phyloP scores from a whole-genome alignment of 2,797 vertebrate genomes.

The Pangasius mekongensis region DNA sequence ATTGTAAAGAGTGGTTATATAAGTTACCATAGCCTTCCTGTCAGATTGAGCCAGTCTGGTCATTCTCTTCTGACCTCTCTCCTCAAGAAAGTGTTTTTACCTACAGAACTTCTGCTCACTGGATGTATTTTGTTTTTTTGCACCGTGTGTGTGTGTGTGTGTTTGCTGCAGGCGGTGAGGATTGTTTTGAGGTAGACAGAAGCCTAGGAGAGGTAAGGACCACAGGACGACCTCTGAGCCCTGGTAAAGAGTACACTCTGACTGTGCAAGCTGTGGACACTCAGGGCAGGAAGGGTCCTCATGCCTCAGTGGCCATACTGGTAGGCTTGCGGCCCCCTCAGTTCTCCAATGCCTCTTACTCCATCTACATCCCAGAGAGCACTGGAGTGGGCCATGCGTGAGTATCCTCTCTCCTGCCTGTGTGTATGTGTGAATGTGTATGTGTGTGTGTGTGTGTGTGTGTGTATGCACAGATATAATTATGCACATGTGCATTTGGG shows the following conservation, averaged over 20 bases:
- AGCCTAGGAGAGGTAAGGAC: slow-evolving; percentile 81
- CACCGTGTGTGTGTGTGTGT: not conserved
- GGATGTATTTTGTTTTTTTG: not conserved
- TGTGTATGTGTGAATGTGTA: slow-evolving; percentile 14
- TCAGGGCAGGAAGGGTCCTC: slow-evolving; percentile 72
- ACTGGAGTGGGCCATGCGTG: slow-evolving; percentile 77
- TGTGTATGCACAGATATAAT: slow-evolving; percentile 2
- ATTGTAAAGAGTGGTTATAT: not conserved
- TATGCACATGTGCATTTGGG: slow-evolving; percentile 8
- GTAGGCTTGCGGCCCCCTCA: slow-evolving; percentile 83
- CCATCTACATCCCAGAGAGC: slow-evolving; percentile 80
- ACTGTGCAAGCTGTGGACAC: slow-evolving; percentile 80
- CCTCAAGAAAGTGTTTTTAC: not conserved
- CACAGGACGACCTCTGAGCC: slow-evolving; percentile 78
- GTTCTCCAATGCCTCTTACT: slow-evolving; percentile 86
- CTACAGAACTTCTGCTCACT: not conserved
- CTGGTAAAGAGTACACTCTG: slow-evolving; percentile 83
- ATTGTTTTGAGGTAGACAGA: slow-evolving; percentile 81
- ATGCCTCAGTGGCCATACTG: slow-evolving; percentile 77
- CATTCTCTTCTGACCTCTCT: not conserved
- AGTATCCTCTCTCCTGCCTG: slow-evolving; percentile 65
- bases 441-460: slow-evolving; percentile 28
- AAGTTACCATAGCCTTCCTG: not conserved
- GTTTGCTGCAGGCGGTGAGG: slow-evolving; percentile 78
- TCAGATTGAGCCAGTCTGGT: not conserved